These are phyloP conservation scores for Nemopilema nomurai DNA, from an alignment of 30 jellyfish, hydroid and myxozoan genomes.

Conservation along the genomic window DNA sequence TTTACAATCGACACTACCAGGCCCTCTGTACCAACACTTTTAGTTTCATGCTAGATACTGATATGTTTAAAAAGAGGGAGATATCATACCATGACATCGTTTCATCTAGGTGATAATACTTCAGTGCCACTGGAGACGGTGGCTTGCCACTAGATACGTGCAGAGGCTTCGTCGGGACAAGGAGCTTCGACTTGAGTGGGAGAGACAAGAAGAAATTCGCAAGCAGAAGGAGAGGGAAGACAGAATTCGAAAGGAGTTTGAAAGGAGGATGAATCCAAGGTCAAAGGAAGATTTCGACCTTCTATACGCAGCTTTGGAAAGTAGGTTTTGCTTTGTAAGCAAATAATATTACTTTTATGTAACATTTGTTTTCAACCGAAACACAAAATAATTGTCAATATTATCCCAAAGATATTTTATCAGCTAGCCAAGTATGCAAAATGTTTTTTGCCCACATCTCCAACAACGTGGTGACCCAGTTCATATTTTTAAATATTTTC, in stretches of 20 bases:
- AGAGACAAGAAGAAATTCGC: constrained; percentile 68
- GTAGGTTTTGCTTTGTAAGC: constrained; percentile 50
- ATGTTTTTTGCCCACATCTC: too few species aligned
- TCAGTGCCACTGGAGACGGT: constrained; percentile 93
- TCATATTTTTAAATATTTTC: too few species aligned
- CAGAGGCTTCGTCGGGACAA: constrained; percentile 70
- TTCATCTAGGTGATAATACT: constrained; percentile 88
- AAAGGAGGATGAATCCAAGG: constrained; percentile 90
- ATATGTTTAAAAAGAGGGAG: too few species aligned
- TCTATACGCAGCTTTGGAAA: constrained; percentile 92
- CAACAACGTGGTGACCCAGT: too few species aligned
- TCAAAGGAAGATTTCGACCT: constrained; percentile 94
- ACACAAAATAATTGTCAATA: too few species aligned
- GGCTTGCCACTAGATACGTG: constrained; percentile 89
- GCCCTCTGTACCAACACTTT: too few species aligned
- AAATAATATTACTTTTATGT: not conserved
- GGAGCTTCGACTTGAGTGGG: constrained; percentile 84
- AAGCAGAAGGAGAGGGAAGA: constrained; percentile 75
- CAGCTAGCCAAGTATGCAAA: too few species aligned
- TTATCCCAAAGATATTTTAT: too few species aligned
- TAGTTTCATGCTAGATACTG: too few species aligned
- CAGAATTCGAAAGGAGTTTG: constrained; percentile 81
- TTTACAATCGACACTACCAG: too few species aligned
- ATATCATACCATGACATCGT: too few species aligned
- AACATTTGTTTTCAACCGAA: not conserved